A percentile compares a stretch with the other conserved stretches of the same genome.
phyloP scores from a whole-genome alignment of 2,888 invertebrate species.

The Pomacea canaliculata region DNA sequence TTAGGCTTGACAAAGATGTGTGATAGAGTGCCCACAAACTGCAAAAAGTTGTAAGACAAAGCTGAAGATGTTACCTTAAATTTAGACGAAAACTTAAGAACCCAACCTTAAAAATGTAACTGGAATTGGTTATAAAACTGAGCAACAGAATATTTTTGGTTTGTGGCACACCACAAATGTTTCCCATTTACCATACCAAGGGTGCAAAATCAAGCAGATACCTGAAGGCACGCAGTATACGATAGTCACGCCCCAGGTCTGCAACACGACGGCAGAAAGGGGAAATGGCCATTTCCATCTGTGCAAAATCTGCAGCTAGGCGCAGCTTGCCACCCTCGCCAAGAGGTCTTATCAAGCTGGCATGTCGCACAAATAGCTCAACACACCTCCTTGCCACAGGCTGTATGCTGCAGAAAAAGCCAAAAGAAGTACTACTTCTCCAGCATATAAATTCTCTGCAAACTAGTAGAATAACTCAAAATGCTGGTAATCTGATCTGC shows the following conservation, averaged over 20 bases:
- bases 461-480: not conserved
- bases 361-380: conserved; percentile 88
- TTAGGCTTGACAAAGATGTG: too few species aligned
- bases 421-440: too few species aligned
- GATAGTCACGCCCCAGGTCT: conserved; percentile 80
- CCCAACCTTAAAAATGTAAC: too few species aligned
- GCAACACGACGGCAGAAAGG: conserved; percentile 72
- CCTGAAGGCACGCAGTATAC: conserved; percentile 82
- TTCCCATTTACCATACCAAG: too few species aligned
- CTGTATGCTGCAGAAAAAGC: conserved; percentile 54
- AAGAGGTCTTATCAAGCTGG: conserved; percentile 84
- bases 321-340: conserved; percentile 84
- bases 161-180: too few species aligned
- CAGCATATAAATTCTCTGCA: not conserved
- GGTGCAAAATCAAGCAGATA: conserved; percentile 27
- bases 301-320: conserved; percentile 80
- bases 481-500: not conserved
- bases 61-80: too few species aligned
- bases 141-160: too few species aligned
- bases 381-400: conserved; percentile 81
- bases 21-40: too few species aligned
- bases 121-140: too few species aligned
- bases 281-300: conserved; percentile 75
- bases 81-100: too few species aligned
- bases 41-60: too few species aligned